Percentiles rank a stretch among this genome's conserved stretches.
These are phyloP conservation scores for Colletes latitarsis DNA, from an alignment of 1,140 invertebrate species.

Conservation along the genomic window DNA sequence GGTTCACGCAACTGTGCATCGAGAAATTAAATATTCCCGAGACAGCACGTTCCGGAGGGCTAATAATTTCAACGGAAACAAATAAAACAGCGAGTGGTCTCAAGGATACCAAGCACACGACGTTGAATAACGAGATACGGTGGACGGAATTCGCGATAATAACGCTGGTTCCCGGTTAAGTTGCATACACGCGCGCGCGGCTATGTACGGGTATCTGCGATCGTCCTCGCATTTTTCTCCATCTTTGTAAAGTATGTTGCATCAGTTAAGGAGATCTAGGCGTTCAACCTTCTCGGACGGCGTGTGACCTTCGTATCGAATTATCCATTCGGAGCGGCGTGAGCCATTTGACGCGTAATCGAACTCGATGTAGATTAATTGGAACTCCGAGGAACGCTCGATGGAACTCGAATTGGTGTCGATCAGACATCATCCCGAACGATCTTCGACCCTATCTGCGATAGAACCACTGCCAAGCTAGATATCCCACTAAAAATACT, in stretches of 20 bases:
- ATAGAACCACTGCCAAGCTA: too few species aligned
- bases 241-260: slow-evolving; percentile 46
- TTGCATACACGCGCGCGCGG: slow-evolving; percentile 6
- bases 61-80: slow-evolving; percentile 11
- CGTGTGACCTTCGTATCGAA: slow-evolving; percentile 50
- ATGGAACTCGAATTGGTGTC: background rate
- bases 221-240: slow-evolving; percentile 66
- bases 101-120: slow-evolving; percentile 13
- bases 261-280: slow-evolving; percentile 63
- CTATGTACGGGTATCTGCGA: slow-evolving; percentile 54
- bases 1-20: background rate
- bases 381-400: background rate
- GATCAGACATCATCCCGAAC: too few species aligned
- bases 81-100: background rate
- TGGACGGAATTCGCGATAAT: slow-evolving; percentile 57
- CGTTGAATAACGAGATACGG: slow-evolving; percentile 48
- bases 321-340: slow-evolving; percentile 42
- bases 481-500: too few species aligned
- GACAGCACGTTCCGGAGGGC: background rate
- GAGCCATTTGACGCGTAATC: slow-evolving; percentile 23
- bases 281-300: slow-evolving; percentile 42
- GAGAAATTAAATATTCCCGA: background rate
- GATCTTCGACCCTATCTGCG: too few species aligned
- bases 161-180: slow-evolving; percentile 19
- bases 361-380: slow-evolving; percentile 20